Conservation (phyloP, 2,113 vertebrate genomes). For the Siphamia tubifer region DNA sequence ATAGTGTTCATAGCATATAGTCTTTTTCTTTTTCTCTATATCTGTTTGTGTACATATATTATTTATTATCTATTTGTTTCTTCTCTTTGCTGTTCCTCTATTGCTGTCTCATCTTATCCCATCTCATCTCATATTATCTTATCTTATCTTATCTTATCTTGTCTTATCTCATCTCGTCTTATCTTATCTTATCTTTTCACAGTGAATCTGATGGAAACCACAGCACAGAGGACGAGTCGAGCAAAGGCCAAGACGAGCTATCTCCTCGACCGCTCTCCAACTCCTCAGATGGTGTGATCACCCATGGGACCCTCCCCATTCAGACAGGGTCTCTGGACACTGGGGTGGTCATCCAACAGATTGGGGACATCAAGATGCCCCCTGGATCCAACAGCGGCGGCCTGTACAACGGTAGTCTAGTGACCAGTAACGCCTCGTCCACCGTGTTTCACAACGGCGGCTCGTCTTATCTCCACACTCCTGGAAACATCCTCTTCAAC, state of each 20-base stretch:
- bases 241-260: constrained; percentile 95
- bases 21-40: too few relatives aligned
- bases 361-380: constrained; percentile 94
- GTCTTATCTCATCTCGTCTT: too few relatives aligned
- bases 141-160: too few relatives aligned
- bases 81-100: too few relatives aligned
- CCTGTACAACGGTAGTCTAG: constrained; percentile 90
- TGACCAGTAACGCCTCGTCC: constrained; percentile 86
- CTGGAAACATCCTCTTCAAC: constrained; percentile 93
- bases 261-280: constrained; percentile 91
- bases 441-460: constrained; percentile 92
- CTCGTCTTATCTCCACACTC: constrained; percentile 91
- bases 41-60: too few relatives aligned
- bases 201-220: constrained; percentile 99
- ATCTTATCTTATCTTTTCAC: too few relatives aligned
- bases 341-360: constrained; percentile 94
- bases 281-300: constrained; percentile 85
- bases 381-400: constrained; percentile 83
- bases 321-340: constrained; percentile 84
- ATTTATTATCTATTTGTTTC: too few relatives aligned
- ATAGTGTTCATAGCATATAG: too few relatives aligned
- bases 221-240: constrained; percentile 98
- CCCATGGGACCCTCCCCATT: constrained; percentile 82
- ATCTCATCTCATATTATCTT: too few relatives aligned
- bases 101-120: too few relatives aligned